Conservation (phyloP, 2,797 vertebrate species). For the Echiichthys vipera region DNA sequence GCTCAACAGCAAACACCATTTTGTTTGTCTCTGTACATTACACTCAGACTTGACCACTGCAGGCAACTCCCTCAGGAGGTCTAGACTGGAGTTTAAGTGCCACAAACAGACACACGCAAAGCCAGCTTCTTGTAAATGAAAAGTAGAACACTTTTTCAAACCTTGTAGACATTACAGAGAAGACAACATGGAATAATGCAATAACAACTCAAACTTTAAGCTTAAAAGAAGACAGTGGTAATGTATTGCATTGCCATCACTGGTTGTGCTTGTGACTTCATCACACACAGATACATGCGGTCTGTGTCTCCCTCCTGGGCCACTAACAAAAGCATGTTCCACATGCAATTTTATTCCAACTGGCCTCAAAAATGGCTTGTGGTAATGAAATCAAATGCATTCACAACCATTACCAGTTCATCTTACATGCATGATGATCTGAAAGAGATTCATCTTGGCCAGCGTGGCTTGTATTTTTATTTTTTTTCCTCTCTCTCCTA, state of each 20-base stretch:
- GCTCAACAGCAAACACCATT: conserved; percentile 69
- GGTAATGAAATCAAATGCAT: conserved; percentile 37
- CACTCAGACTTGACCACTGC: conserved; percentile 69
- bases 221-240: neutral
- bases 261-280: conserved; percentile 11
- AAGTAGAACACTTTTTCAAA: conserved; percentile 36
- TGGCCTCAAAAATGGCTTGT: conserved; percentile 36
- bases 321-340: conserved; percentile 18
- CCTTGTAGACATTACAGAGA: conserved; percentile 25
- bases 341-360: conserved; percentile 21
- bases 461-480: neutral
- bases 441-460: conserved; percentile 44
- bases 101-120: conserved; percentile 15
- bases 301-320: conserved; percentile 16
- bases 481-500: neutral
- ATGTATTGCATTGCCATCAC: conserved; percentile 16
- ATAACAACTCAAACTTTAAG: conserved; percentile 16
- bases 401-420: conserved; percentile 42
- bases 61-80: conserved; percentile 55
- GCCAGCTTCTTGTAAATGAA: conserved; percentile 36
- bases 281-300: conserved; percentile 7
- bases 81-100: conserved; percentile 49
- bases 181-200: conserved; percentile 27
- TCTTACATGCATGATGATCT: conserved; percentile 27
- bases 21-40: conserved; percentile 80